Base-by-base conservation (phyloP, 2,797 vertebrate species). In the Acipenser ruthenus region DNA sequence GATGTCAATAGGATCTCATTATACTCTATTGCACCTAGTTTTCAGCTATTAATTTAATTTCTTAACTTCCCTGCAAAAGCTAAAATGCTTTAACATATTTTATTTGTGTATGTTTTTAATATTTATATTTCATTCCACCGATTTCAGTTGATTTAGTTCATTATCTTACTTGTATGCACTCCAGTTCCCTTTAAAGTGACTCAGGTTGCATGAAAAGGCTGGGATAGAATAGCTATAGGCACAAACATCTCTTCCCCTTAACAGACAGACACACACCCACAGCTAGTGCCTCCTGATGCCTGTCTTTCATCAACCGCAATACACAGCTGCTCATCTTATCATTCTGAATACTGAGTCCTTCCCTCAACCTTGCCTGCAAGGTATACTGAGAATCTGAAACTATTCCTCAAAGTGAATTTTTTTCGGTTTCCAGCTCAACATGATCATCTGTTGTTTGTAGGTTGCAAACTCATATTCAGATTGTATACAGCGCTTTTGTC, bases 251-350 rank as follows among this genome's bases (percentile, higher is more conserved):
- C 61, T 60, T 69, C 37, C 9, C 70, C 63, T 60, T 56, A 73
- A 74, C 65, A 73, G 59, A 78, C 49, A 60, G 50, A 67, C 59
- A 69, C 37, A 67, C 58, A 48, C 37, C 70, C 63, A 76, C 63
- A 72, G 74, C 69, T 67, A 73, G 75, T 74, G 76, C 78, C 81
- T 84, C 77, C 80, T 73, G 78, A 83, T 78, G 82, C 77, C 79
- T 70, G 65, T 75, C 82, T 88, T 86, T 85, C 79, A 88, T 88
- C 80, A 80, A 60, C 74, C 11, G 76, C 74, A 37, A 71, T 67
- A 78, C 79, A 86, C 84, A 88, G 86, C 85, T 88, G 85, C 86
- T 86, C 84, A 88, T 86, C 87, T 87, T 83, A 86, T 72, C 73
- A 82, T 83, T 84, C 81, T 81, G 82, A 84, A 79, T 78, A 79